phyloP scores from a whole-genome alignment of 2,797 vertebrate species.

The Falco naumanni region DNA sequence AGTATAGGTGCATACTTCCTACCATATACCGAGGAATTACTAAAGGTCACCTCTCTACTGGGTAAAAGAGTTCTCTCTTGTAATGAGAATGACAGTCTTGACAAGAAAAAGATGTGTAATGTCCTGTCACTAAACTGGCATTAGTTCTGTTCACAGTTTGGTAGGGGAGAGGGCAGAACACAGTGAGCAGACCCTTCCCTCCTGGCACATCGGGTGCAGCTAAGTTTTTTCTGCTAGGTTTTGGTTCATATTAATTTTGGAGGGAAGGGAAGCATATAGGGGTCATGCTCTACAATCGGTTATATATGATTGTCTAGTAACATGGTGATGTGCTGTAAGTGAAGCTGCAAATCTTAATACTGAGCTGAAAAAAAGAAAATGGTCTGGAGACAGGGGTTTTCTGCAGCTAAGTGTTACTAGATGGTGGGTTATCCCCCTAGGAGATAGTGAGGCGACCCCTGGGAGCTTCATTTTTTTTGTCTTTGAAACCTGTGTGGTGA shows the following conservation, averaged over 20 bases:
- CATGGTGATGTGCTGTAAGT: not conserved
- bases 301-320: not conserved
- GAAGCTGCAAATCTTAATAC: not conserved
- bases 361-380: not conserved
- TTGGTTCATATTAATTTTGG: not conserved
- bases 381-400: not conserved
- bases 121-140: not conserved
- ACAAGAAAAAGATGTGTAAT: not conserved
- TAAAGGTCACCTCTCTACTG: not conserved
- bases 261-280: rapidly evolving
- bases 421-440: not conserved
- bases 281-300: not conserved
- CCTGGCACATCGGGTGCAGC: rapidly evolving
- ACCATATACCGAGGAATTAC: not conserved
- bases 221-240: not conserved
- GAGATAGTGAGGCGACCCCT: not conserved
- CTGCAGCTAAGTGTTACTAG: not conserved
- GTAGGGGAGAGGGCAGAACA: not conserved
- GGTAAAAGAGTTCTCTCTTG: not conserved
- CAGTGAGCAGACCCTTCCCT: not conserved
- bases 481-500: not conserved
- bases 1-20: not conserved
- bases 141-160: not conserved
- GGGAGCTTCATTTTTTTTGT: not conserved
- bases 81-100: not conserved